A percentile compares a stretch with the other conserved stretches of the same genome.
phyloP scores from a whole-genome alignment of 2,888 invertebrate genomes.

The Caenorhabditis doughertyi region DNA sequence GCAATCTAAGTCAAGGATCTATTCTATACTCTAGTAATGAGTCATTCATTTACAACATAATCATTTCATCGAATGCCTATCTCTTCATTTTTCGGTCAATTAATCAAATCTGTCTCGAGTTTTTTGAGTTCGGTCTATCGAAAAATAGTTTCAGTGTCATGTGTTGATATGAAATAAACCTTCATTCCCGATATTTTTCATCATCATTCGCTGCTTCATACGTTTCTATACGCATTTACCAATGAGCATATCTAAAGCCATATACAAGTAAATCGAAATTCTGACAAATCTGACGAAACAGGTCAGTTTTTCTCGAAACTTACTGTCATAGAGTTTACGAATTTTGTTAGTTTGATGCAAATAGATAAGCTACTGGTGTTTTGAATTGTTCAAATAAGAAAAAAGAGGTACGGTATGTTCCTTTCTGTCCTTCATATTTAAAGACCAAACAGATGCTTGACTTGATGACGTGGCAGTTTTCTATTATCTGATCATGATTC shows the following conservation, averaged over 20 bases:
- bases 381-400: too few species aligned
- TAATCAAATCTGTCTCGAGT: conserved; percentile 25
- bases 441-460: background rate
- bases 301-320: too few species aligned
- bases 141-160: conserved; percentile 4
- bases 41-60: background rate
- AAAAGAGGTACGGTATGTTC: too few species aligned
- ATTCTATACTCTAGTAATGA: background rate
- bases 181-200: background rate
- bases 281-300: too few species aligned
- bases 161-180: background rate
- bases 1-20: background rate
- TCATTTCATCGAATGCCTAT: conserved; percentile 7
- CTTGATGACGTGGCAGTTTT: conserved; percentile 22
- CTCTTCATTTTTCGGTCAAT: conserved; percentile 15
- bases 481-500: conserved; percentile 20
- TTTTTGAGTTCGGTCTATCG: background rate
- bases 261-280: too few species aligned
- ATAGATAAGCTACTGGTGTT: too few species aligned
- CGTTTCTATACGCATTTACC: too few species aligned
- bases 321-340: too few species aligned
- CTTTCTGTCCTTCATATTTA: too few species aligned
- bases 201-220: background rate
- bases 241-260: too few species aligned
- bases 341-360: too few species aligned